A percentile compares a stretch with the other conserved stretches of the same genome.
Conservation (phyloP, 2,113 vertebrate species). For the Varanus salvator region DNA sequence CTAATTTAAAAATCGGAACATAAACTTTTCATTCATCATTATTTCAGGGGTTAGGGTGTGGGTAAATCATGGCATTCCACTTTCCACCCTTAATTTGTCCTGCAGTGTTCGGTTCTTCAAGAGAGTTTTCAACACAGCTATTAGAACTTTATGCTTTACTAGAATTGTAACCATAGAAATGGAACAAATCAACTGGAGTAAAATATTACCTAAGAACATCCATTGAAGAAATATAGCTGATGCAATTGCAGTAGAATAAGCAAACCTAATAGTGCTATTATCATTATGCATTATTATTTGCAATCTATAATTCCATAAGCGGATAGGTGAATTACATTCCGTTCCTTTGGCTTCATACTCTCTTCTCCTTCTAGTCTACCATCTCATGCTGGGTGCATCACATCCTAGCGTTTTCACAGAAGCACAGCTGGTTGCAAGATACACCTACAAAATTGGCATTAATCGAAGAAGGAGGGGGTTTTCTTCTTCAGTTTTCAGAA, state of each 20-base stretch:
- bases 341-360: background rate
- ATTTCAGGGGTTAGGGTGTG: background rate
- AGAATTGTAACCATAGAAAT: constrained; percentile 5
- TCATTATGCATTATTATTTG: constrained; percentile 1
- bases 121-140: constrained; percentile 14
- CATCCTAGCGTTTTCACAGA: background rate
- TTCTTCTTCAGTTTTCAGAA: background rate
- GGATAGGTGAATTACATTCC: background rate
- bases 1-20: constrained; percentile 18
- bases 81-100: constrained; percentile 11
- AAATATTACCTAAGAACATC: background rate
- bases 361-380: background rate
- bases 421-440: background rate
- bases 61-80: background rate
- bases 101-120: background rate
- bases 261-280: background rate
- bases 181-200: background rate
- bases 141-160: background rate
- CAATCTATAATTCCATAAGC: background rate
- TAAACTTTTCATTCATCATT: background rate
- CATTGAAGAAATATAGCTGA: background rate
- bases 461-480: background rate
- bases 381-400: background rate
- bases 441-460: background rate
- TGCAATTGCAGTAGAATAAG: background rate